These are phyloP conservation scores for Drosophila neocordata DNA, from an alignment of 1,140 invertebrate species.

Conservation along the genomic window DNA sequence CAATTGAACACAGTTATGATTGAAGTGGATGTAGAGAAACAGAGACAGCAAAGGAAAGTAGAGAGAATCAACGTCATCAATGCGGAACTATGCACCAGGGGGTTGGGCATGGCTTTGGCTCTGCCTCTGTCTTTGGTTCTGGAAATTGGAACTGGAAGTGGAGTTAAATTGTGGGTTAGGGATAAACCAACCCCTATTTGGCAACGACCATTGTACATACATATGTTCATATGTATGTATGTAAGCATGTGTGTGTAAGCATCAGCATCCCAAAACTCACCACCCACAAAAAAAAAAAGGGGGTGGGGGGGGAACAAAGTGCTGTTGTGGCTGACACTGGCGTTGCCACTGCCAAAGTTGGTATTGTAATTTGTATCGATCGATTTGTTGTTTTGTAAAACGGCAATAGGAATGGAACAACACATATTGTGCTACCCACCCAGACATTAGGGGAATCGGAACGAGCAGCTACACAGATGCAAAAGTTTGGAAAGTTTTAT, in stretches of 20 bases:
- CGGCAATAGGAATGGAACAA: slow-evolving; percentile 32
- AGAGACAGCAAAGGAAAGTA: slow-evolving; percentile 16
- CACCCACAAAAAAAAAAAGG: not conserved
- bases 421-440: slow-evolving; percentile 34
- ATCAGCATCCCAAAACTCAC: slow-evolving; percentile 45
- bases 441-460: slow-evolving; percentile 8
- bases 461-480: not conserved
- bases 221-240: not conserved
- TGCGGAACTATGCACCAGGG: slow-evolving; percentile 61
- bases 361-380: slow-evolving; percentile 78
- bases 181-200: slow-evolving; percentile 32
- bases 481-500: slow-evolving; percentile 2
- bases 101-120: slow-evolving; percentile 13
- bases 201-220: not conserved
- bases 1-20: slow-evolving; percentile 80
- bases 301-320: not conserved
- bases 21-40: slow-evolving; percentile 70
- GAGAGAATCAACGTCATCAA: slow-evolving; percentile 34
- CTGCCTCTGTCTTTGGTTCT: slow-evolving; percentile 26
- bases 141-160: slow-evolving; percentile 21
- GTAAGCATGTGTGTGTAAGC: not conserved
- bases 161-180: slow-evolving; percentile 7
- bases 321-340: not conserved
- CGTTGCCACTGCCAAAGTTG: slow-evolving; percentile 40
- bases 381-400: slow-evolving; percentile 63